A percentile compares a stretch with the other conserved stretches of the same genome.
Conservation (phyloP, 1,140 invertebrate species). For the Lethrus apterus region DNA sequence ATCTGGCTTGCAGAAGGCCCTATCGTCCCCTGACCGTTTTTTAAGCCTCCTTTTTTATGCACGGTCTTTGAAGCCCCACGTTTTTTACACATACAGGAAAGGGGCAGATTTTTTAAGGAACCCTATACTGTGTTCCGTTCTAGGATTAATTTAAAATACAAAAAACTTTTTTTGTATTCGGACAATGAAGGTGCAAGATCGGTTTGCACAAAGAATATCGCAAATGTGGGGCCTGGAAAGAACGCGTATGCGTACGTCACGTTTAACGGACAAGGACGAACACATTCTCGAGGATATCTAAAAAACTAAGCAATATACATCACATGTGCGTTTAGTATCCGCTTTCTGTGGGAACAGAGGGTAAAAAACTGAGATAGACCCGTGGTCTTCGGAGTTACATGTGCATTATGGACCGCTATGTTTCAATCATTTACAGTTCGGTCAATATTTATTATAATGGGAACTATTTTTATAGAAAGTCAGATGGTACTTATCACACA, state of each 20-base stretch:
- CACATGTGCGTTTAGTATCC: conserved; percentile 20
- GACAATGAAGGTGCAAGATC: conserved; percentile 35
- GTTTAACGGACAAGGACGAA: neutral
- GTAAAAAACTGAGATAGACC: conserved; percentile 17
- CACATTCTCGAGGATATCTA: neutral
- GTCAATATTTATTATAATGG: conserved; percentile 17
- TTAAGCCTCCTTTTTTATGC: conserved; percentile 38
- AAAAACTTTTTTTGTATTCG: conserved; percentile 33
- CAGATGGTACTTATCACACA: no score
- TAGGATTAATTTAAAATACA: conserved; percentile 35
- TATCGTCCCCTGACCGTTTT: conserved; percentile 38
- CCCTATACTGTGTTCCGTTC: conserved; percentile 38
- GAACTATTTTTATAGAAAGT: conserved; percentile 8
- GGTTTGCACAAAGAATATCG: conserved; percentile 31
- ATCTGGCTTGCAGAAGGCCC: conserved; percentile 37
- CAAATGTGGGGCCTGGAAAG: conserved; percentile 11
- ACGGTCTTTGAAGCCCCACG: conserved; percentile 28
- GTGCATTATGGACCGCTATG: conserved; percentile 7
- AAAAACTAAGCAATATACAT: conserved; percentile 11
- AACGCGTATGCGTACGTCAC: neutral
- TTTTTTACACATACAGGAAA: conserved; percentile 33
- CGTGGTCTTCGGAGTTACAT: conserved; percentile 7
- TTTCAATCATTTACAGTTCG: conserved; percentile 17
- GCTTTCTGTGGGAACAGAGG: conserved; percentile 18
- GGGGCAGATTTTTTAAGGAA: conserved; percentile 40